phyloP scores from a whole-genome alignment of 1,140 invertebrate genomes.

The Formica selysi region DNA sequence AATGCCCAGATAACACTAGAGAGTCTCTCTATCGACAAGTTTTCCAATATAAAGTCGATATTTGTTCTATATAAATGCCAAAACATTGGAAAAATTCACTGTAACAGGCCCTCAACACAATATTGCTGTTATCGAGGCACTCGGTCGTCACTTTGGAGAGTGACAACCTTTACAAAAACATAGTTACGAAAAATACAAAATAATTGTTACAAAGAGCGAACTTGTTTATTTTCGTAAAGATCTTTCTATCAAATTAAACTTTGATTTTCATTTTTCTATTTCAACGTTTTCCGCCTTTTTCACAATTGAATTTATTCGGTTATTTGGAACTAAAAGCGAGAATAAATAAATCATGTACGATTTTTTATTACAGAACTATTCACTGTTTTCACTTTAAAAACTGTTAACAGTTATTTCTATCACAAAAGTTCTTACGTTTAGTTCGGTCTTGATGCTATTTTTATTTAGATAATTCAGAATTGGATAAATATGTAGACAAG shows the following conservation, averaged over 20 bases:
- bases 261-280: constrained; percentile 52
- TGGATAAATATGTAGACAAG: too few relatives aligned
- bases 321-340: constrained; percentile 6
- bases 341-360: constrained; percentile 31
- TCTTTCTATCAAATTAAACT: constrained; percentile 44
- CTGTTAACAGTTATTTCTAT: background rate
- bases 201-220: constrained; percentile 54
- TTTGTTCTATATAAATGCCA: constrained; percentile 66
- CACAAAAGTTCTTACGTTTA: background rate
- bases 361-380: constrained; percentile 13
- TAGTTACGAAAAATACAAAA: constrained; percentile 50
- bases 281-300: constrained; percentile 15
- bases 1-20: constrained; percentile 61
- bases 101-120: constrained; percentile 39
- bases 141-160: constrained; percentile 48
- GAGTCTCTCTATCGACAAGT: constrained; percentile 59
- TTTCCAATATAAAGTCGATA: constrained; percentile 71
- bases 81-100: constrained; percentile 69
- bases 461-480: too few relatives aligned
- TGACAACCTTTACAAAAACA: constrained; percentile 30
- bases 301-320: constrained; percentile 32
- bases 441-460: too few relatives aligned
- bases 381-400: background rate
- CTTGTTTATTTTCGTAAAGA: constrained; percentile 42
- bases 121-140: constrained; percentile 51